A percentile compares a stretch with the other conserved stretches of the same genome.
Evolutionary conservation across 1,140 invertebrate species (phyloP).

Genomic region (Akabosia matsudoensis): DNA sequence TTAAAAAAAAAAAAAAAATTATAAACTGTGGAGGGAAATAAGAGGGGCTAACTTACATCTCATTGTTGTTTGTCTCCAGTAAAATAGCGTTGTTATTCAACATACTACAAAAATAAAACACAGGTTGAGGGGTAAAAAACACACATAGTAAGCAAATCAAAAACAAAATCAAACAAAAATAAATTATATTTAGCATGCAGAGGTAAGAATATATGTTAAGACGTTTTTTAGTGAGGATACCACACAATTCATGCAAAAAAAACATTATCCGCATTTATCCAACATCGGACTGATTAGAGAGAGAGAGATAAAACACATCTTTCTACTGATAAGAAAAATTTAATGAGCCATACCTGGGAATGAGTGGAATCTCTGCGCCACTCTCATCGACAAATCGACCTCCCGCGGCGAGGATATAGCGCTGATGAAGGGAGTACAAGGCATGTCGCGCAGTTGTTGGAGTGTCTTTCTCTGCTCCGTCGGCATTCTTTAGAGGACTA

Average conservation of each 20-base stretch:
- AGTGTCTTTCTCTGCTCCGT: constrained; percentile 81
- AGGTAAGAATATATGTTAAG: not conserved
- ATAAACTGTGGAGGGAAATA: not conserved
- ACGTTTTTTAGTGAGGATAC: too few relatives aligned
- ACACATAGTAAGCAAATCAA: constrained; percentile 26
- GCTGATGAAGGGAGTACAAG: constrained; percentile 74
- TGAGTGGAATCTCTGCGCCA: constrained; percentile 54
- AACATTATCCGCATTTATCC: too few relatives aligned
- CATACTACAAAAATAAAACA: constrained; percentile 42
- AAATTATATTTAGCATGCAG: not conserved
- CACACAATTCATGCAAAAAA: too few relatives aligned
- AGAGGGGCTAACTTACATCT: constrained; percentile 46
- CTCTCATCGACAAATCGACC: constrained; percentile 61
- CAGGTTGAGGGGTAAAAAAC: constrained; percentile 37
- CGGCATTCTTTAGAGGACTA: constrained; percentile 92
- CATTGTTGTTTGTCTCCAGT: constrained; percentile 50
- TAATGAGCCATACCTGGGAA: constrained; percentile 53
- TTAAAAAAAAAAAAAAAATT: not conserved
- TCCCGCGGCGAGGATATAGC: constrained; percentile 79
- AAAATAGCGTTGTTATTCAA: constrained; percentile 49
- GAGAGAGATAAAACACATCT: too few relatives aligned
- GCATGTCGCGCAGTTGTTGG: constrained; percentile 79
- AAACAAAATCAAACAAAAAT: constrained; percentile 34
- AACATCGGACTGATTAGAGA: too few relatives aligned
- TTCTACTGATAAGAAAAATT: not conserved